phyloP scores from a whole-genome alignment of 2,113 vertebrate genomes.

The Mystacornis crossleyi region DNA sequence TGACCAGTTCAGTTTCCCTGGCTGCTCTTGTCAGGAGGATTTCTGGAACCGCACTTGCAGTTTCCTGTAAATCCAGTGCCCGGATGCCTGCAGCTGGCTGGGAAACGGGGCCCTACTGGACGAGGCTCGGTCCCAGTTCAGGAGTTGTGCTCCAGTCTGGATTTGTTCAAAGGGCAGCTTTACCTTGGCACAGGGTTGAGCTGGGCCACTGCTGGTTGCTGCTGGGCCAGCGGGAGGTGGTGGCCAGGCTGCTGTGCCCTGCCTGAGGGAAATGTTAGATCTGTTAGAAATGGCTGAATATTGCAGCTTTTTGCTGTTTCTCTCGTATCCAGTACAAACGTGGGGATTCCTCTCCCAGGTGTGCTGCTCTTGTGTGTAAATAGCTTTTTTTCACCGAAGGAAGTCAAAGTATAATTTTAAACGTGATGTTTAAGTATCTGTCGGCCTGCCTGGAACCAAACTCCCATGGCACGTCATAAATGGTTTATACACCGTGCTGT shows the following conservation, averaged over 20 bases:
- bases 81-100: background rate
- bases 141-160: background rate
- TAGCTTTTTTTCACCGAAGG: background rate
- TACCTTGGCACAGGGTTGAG: background rate
- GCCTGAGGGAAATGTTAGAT: background rate
- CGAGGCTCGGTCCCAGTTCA: background rate
- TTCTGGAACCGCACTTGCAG: background rate
- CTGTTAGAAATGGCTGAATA: background rate
- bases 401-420: background rate
- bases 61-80: background rate
- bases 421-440: background rate
- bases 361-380: background rate
- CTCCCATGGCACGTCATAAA: background rate
- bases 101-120: accelerated
- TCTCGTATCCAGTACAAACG: background rate
- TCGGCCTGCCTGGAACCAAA: background rate
- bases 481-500: background rate
- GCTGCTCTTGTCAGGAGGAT: background rate
- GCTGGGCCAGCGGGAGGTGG: background rate
- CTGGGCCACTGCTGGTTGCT: background rate
- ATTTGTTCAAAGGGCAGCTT: background rate
- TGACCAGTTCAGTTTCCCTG: background rate
- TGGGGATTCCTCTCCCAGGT: background rate
- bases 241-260: background rate
- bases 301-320: background rate